These are phyloP conservation scores for Saguinus midas DNA, from an alignment of 2,113 vertebrate genomes.

Conservation along the genomic window DNA sequence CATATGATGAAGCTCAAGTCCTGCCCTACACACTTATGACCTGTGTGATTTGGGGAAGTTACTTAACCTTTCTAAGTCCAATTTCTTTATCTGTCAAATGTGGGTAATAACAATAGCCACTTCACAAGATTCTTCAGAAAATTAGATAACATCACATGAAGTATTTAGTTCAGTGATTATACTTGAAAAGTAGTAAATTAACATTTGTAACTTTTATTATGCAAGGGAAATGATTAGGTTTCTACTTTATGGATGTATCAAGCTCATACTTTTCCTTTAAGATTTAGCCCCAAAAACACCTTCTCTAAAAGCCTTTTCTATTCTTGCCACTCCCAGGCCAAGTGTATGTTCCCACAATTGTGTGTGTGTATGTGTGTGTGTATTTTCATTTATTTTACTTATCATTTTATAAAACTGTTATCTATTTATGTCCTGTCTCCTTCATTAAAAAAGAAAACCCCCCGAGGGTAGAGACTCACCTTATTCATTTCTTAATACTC, in stretches of 20 bases:
- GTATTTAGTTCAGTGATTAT: not conserved
- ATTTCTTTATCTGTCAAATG: not conserved
- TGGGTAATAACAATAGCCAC: not conserved
- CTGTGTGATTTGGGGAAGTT: not conserved
- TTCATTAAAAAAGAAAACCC: not conserved
- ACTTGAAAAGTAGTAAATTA: not conserved
- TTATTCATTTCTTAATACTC: not conserved
- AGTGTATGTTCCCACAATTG: not conserved
- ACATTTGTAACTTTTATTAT: not conserved
- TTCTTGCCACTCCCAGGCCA: not conserved
- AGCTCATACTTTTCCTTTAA: slow-evolving; percentile 23
- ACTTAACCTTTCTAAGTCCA: not conserved
- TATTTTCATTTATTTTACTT: not conserved
- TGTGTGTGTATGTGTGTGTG: not conserved
- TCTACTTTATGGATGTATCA: not conserved
- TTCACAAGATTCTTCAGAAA: not conserved
- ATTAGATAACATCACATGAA: not conserved
- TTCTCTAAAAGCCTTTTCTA: not conserved
- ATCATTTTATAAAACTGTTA: not conserved
- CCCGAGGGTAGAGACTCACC: not conserved
- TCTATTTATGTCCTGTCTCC: not conserved
- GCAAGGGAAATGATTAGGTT: not conserved
- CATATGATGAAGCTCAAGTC: not conserved
- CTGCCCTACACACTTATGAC: not conserved
- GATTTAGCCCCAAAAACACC: not conserved